Evolutionary conservation across 1,140 invertebrate genomes (phyloP).

Genomic region (Caenorhabditis latens): DNA sequence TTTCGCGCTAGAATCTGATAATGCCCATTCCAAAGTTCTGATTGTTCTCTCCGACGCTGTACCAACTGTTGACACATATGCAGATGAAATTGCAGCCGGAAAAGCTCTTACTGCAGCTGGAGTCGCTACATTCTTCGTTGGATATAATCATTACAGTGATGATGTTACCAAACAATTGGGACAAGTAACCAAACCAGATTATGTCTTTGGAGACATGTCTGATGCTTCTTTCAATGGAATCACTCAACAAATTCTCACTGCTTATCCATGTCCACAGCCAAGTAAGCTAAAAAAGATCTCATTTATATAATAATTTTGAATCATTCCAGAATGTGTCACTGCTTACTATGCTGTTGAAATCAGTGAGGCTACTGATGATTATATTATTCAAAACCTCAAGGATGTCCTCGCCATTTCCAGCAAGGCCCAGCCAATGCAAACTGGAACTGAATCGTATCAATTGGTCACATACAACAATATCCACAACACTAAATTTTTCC

Average conservation of each 20-base stretch:
- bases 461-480: constrained; percentile 16
- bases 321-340: constrained; percentile 30
- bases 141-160: constrained; percentile 1
- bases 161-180: background rate
- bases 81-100: background rate
- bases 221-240: constrained; percentile 7
- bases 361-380: constrained; percentile 17
- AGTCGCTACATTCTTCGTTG: constrained; percentile 23
- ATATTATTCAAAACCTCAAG: constrained; percentile 13
- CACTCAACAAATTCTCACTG: constrained; percentile 28
- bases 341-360: constrained; percentile 35
- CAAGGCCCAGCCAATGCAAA: background rate
- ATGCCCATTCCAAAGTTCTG: constrained; percentile 1
- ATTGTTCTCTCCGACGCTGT: constrained; percentile 22
- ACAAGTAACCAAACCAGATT: constrained; percentile 1
- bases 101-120: background rate
- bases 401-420: constrained; percentile 9
- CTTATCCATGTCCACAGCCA: constrained; percentile 29
- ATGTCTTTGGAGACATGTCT: constrained; percentile 28
- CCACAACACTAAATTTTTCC: background rate
- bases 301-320: background rate
- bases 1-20: background rate
- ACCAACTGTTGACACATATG: constrained; percentile 14
- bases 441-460: constrained; percentile 10
- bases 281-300: background rate